Percentiles rank a stretch among this genome's conserved stretches.
Conservation (phyloP, 2,113 vertebrate species). For the Erythrolamprus reginae region DNA sequence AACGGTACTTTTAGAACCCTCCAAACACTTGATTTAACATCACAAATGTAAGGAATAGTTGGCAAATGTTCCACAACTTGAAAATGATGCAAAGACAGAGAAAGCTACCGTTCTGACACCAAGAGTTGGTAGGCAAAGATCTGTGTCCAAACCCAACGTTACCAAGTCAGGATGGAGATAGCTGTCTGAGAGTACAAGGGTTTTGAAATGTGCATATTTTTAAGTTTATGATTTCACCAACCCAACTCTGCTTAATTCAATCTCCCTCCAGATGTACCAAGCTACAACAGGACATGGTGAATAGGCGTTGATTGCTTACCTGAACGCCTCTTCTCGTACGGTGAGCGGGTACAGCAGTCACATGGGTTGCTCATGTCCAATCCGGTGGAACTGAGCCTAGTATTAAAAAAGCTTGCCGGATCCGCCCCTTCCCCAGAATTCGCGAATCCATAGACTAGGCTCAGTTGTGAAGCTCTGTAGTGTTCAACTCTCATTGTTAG, state of each 20-base stretch:
- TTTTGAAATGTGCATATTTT: neutral
- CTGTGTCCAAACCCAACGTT: neutral
- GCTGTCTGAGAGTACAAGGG: neutral
- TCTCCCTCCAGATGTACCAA: neutral
- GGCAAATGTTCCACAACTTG: neutral
- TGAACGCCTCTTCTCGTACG: no score
- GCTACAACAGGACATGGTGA: neutral
- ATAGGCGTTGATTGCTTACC: no score
- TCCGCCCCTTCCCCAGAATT: no score
- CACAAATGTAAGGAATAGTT: neutral
- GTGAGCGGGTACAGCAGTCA: no score
- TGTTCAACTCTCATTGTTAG: no score
- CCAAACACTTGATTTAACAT: neutral
- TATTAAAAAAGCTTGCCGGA: no score
- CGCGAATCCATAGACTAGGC: no score
- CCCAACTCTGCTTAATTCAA: neutral
- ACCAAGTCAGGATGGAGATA: neutral
- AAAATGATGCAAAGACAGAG: neutral
- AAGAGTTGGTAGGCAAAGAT: neutral
- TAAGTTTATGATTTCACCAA: neutral
- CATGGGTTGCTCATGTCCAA: no score
- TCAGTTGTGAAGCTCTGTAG: no score
- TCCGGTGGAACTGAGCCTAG: no score
- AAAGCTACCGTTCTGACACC: neutral
- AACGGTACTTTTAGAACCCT: neutral